phyloP scores from a whole-genome alignment of 2,888 invertebrate species.

The Neria commutata region DNA sequence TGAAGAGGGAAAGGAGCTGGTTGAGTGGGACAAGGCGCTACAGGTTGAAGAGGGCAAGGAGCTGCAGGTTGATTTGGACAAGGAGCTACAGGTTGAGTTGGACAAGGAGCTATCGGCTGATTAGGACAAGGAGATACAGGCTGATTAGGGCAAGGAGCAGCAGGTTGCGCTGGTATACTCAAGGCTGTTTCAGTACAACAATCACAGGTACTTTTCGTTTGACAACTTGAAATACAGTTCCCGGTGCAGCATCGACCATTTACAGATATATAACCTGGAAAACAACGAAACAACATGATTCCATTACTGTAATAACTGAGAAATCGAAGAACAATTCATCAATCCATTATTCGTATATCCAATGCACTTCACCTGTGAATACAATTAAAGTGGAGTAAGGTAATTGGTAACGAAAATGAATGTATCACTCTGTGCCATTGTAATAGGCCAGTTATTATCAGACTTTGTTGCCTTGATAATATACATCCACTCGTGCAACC shows the following conservation, averaged over 20 bases:
- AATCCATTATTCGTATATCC: no score
- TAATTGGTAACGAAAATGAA: no score
- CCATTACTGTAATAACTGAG: background rate
- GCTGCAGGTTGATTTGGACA: constrained; percentile 3
- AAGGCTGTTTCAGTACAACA: background rate
- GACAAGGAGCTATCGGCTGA: constrained; percentile 8
- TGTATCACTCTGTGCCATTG: no score
- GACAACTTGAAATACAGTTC: constrained; percentile 8
- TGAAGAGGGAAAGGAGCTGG: constrained; percentile 9
- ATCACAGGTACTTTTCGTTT: background rate
- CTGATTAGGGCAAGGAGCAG: constrained; percentile 5
- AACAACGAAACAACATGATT: background rate
- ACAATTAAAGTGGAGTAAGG: no score
- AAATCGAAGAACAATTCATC: no score
- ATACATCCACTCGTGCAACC: no score
- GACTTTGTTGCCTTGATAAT: no score
- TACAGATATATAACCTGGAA: constrained; percentile 21
- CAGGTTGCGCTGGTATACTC: background rate
- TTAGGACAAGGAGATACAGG: constrained; percentile 1
- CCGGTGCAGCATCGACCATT: constrained; percentile 10
- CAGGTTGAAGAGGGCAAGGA: constrained; percentile 3
- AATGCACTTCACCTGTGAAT: no score
- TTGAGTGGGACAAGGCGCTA: background rate
- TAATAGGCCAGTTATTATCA: no score
- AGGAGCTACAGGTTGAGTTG: constrained; percentile 7